Percentiles rank a stretch among this genome's conserved stretches.
Evolutionary conservation across 2,113 vertebrate species (phyloP).

Genomic region (Syngnathus floridae): DNA sequence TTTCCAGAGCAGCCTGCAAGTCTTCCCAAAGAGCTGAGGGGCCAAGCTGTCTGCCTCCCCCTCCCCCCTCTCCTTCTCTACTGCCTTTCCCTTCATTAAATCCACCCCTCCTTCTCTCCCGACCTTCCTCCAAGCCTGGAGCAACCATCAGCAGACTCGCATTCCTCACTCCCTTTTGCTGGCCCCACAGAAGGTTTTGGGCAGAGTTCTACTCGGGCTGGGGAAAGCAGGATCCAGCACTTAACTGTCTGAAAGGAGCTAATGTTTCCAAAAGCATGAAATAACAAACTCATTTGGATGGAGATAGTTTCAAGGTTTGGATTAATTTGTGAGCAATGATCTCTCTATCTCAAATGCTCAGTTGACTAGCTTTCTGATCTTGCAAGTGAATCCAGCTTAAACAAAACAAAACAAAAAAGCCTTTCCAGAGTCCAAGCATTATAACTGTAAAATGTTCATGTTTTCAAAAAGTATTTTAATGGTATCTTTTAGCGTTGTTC

Average conservation of each 20-base stretch:
- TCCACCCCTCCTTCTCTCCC: constrained; percentile 57
- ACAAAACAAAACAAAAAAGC: too few species aligned
- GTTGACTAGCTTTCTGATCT: neutral
- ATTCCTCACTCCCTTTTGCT: constrained; percentile 65
- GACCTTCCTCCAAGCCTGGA: constrained; percentile 62
- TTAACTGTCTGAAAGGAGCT: constrained; percentile 10
- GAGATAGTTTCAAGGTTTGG: neutral
- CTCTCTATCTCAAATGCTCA: neutral
- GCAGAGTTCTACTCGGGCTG: constrained; percentile 17
- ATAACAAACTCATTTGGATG: constrained; percentile 4
- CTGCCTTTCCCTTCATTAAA: constrained; percentile 58
- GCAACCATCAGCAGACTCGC: constrained; percentile 64
- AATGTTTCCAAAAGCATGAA: constrained; percentile 2
- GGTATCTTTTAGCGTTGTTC: too few species aligned
- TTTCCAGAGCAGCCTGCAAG: constrained; percentile 66
- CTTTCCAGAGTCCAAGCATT: too few species aligned
- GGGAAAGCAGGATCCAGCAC: constrained; percentile 20
- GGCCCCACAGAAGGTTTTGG: constrained; percentile 59
- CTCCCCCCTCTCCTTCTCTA: constrained; percentile 37
- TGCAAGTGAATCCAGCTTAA: neutral
- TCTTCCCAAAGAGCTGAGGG: constrained; percentile 70
- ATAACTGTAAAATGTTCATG: too few species aligned
- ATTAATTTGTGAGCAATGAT: neutral
- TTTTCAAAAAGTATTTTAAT: neutral
- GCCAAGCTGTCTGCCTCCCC: constrained; percentile 67